Evolutionary conservation across 1,140 invertebrate genomes (phyloP).

Genomic region (Dendrolimus punctatus): DNA sequence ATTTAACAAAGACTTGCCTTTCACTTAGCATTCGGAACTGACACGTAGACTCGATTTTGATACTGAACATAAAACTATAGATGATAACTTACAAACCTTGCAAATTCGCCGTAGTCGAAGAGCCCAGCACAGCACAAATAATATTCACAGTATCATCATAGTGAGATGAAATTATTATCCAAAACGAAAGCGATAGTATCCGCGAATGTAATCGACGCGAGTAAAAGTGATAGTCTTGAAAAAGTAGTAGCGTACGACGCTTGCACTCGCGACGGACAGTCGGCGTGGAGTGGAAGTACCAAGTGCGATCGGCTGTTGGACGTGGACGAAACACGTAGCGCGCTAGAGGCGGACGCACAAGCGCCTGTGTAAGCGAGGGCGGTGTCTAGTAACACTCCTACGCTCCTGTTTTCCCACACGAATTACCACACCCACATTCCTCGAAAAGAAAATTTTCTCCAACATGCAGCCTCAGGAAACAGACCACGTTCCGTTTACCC

Average conservation of each 20-base stretch:
- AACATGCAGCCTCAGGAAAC: too few relatives aligned
- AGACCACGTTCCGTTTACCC: too few relatives aligned
- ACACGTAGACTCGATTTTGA: slow-evolving; percentile 59
- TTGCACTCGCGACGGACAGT: slow-evolving; percentile 39
- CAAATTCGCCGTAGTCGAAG: slow-evolving; percentile 25
- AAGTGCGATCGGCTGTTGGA: slow-evolving; percentile 10
- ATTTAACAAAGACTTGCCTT: slow-evolving; percentile 64
- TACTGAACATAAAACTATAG: slow-evolving; percentile 22
- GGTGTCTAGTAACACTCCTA: too few relatives aligned
- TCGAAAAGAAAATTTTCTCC: too few relatives aligned
- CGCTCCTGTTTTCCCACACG: too few relatives aligned
- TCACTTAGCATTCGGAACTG: slow-evolving; percentile 63
- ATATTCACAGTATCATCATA: slow-evolving; percentile 53
- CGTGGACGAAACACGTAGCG: neutral
- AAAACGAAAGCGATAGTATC: slow-evolving; percentile 56
- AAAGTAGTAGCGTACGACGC: slow-evolving; percentile 24
- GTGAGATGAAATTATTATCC: slow-evolving; percentile 30
- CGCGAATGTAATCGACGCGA: slow-evolving; percentile 29
- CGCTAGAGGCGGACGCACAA: too few relatives aligned
- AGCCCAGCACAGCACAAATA: slow-evolving; percentile 25
- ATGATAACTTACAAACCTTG: slow-evolving; percentile 48
- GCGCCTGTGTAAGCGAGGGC: too few relatives aligned
- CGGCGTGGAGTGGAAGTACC: slow-evolving; percentile 30
- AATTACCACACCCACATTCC: too few relatives aligned
- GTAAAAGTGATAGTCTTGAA: slow-evolving; percentile 12